Conservation (phyloP, 1,140 invertebrate species). For the Charaxes varanes region DNA sequence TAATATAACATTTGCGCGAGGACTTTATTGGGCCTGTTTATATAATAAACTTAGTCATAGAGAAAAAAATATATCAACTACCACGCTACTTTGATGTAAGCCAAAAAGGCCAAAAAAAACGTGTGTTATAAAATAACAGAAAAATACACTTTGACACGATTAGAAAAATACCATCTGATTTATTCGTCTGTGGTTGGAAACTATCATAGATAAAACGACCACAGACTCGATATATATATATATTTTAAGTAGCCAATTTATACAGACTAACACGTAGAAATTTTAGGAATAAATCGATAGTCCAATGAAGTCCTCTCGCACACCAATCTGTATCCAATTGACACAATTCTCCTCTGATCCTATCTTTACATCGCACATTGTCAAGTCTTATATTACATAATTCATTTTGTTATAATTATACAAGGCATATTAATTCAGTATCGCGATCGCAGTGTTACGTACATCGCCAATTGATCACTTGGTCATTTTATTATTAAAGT, state of each 20-base stretch:
- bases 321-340: slow-evolving; percentile 49
- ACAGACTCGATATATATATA: slow-evolving; percentile 6
- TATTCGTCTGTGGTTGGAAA: too few species aligned
- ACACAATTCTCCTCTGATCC: slow-evolving; percentile 48
- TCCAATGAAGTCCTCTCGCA: slow-evolving; percentile 40
- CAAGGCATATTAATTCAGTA: slow-evolving; percentile 60
- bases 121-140: too few species aligned
- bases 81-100: too few species aligned
- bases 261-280: too few species aligned
- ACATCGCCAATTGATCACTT: not conserved
- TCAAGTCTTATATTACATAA: slow-evolving; percentile 70
- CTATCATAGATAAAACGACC: too few species aligned
- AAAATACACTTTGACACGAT: too few species aligned
- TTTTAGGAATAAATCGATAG: not conserved
- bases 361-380: slow-evolving; percentile 53
- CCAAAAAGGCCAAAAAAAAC: too few species aligned
- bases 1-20: slow-evolving; percentile 33
- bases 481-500: too few species aligned
- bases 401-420: slow-evolving; percentile 70
- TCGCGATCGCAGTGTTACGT: slow-evolving; percentile 30
- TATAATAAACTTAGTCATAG: not conserved
- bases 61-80: slow-evolving; percentile 6
- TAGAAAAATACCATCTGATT: too few species aligned
- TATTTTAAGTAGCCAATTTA: too few species aligned
- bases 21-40: slow-evolving; percentile 32